Evolutionary conservation across 2,888 invertebrate genomes (phyloP), one percentile per base, ranked within the genome.

Genomic region (Muschampia plurimacula): DNA sequence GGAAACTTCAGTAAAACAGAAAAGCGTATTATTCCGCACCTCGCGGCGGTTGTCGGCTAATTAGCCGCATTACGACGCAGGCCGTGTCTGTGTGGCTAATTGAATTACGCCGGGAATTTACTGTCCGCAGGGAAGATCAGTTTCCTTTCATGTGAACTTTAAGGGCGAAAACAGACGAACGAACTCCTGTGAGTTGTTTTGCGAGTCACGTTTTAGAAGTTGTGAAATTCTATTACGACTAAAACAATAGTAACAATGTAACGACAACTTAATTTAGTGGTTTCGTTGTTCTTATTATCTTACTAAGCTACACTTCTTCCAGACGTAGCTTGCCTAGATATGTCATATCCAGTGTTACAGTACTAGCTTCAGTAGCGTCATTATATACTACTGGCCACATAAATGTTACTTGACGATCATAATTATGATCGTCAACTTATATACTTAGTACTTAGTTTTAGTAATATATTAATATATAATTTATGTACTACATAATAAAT

Each of bases 31-130:
- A 52, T n/a, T 15, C 52, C 52, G 7, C 8, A n/a, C 10, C 15
- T 52, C 15, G 15, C 15, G 52, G 52, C 52, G 52, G 52, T 52
- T 52, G 52, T 52, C 52, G 52, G 52, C 52, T 52, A 52, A 52
- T 52, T 52, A 52, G 52, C 52, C 15, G 52, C 15, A 52, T 52
- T 52, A 52, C 52, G 52, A 7, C 15, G 52, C 52, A 52, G 15
- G 52, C 15, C 15, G 15, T 52, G 52, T 52, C 52, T 52, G 52
- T 52, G 7, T 6, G 6, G 52, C 52, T 52, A 46, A 46, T 46
- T 46, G 46, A 46, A 46, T 46, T 46, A 46, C 46, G 46, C 3
- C 2, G 46, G 46, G 3, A 46, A 46, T 46, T 46, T 46, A 46
- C 46, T 46, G 46, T 46, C 46, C 46, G 46, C 46, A 13, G 46